A percentile compares a stretch with the other conserved stretches of the same genome.
Evolutionary conservation across 2,113 vertebrate genomes (phyloP).

Genomic region (Platichthys stellatus): DNA sequence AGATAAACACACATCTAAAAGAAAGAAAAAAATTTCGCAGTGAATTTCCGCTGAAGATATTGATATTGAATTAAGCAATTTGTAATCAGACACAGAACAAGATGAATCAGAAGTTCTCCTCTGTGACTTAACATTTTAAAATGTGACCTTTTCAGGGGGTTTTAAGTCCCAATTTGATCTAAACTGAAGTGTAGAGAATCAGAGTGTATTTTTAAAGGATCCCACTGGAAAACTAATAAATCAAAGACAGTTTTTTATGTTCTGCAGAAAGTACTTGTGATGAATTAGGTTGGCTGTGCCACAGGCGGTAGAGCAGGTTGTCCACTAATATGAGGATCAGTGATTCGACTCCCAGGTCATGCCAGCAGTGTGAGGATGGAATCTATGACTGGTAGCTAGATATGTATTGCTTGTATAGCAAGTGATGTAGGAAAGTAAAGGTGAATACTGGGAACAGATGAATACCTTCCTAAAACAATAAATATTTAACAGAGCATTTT

Average conservation of each 20-base stretch:
- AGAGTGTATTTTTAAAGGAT: background rate
- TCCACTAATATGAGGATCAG: background rate
- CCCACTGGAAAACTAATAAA: background rate
- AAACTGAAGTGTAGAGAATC: background rate
- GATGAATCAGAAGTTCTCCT: background rate
- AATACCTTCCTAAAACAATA: too few species aligned
- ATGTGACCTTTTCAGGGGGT: constrained; percentile 6
- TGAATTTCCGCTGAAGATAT: background rate
- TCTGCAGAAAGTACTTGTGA: background rate
- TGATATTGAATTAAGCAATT: background rate
- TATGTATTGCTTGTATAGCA: too few species aligned
- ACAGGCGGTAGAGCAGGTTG: background rate
- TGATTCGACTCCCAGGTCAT: background rate
- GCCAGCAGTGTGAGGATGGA: background rate
- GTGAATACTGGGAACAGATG: too few species aligned
- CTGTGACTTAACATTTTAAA: background rate
- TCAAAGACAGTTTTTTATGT: background rate
- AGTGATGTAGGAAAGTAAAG: too few species aligned
- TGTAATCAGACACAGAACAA: background rate
- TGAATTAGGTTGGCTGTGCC: background rate
- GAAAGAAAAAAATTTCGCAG: background rate
- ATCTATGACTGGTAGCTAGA: too few species aligned
- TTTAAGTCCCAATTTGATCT: constrained; percentile 1
- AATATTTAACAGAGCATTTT: too few species aligned
- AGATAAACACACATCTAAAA: constrained; percentile 32